A percentile compares a stretch with the other conserved stretches of the same genome.
These are phyloP conservation scores for Zaprionus lachaisei DNA, from an alignment of 1,140 invertebrate species.

Conservation along the genomic window DNA sequence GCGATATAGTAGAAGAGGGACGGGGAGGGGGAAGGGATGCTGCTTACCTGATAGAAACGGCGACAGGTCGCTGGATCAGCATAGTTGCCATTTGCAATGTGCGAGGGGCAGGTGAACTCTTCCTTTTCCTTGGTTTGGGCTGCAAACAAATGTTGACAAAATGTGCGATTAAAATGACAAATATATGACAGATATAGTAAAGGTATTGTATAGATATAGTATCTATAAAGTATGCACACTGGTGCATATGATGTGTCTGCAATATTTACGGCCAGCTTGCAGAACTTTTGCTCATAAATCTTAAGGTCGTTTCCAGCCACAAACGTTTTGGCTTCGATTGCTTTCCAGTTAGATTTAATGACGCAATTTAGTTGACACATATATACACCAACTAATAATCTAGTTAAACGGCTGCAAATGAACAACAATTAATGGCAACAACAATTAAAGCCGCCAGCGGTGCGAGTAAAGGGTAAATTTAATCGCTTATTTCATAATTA, in stretches of 20 bases:
- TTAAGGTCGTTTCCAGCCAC: background rate
- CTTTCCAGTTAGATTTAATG: conserved; percentile 7
- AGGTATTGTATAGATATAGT: background rate
- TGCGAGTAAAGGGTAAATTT: conserved; percentile 25
- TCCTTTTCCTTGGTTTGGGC: conserved; percentile 87
- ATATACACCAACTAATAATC: background rate
- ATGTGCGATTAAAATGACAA: conserved; percentile 7
- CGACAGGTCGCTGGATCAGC: conserved; percentile 95
- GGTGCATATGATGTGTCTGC: too few relatives aligned
- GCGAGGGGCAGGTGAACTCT: conserved; percentile 90
- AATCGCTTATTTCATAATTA: conserved; percentile 63
- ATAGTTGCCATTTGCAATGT: conserved; percentile 93
- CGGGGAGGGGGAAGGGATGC: background rate
- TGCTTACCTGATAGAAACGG: conserved; percentile 92
- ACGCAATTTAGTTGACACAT: background rate
- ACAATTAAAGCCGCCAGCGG: conserved; percentile 5
- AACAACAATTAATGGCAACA: conserved; percentile 12
- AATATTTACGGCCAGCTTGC: background rate
- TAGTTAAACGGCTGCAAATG: conserved; percentile 23
- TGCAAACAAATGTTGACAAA: conserved; percentile 23
- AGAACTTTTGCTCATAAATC: background rate
- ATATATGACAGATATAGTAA: background rate
- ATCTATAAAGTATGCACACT: background rate
- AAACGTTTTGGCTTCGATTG: background rate
- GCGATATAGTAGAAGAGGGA: background rate